Percentiles rank a stretch among this genome's conserved stretches.
These are phyloP conservation scores for Astyanax mexicanus DNA, from an alignment of 2,797 vertebrate genomes.

Conservation along the genomic window DNA sequence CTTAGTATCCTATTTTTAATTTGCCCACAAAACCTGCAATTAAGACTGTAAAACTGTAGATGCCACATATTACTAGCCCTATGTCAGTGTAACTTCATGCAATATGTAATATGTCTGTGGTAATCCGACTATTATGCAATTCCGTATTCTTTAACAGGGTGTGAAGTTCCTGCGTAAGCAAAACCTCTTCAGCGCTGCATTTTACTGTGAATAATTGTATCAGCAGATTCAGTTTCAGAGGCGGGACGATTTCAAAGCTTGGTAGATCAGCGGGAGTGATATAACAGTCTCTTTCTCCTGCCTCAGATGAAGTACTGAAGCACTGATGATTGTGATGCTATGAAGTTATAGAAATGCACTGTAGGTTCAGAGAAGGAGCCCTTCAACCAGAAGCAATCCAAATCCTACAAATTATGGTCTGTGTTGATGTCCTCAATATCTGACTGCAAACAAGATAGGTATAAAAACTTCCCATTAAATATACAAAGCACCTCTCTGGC, in stretches of 20 bases:
- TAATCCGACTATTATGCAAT: background rate
- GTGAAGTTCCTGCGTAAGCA: background rate
- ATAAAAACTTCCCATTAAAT: background rate
- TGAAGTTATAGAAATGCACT: conserved; percentile 28
- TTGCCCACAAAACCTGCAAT: too few species aligned
- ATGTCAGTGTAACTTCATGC: background rate
- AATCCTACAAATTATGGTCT: background rate
- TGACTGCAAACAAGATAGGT: background rate
- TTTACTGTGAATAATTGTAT: conserved; percentile 31
- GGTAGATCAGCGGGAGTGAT: conserved; percentile 14
- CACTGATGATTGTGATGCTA: conserved; percentile 52
- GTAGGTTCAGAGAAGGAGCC: background rate
- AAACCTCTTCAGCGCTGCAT: background rate
- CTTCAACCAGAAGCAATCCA: conserved; percentile 27
- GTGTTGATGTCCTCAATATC: background rate
- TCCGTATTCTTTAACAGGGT: background rate
- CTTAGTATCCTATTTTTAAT: too few species aligned
- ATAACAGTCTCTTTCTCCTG: conserved; percentile 21
- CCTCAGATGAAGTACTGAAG: conserved; percentile 48
- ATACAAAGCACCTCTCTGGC: background rate
- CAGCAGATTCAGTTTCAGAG: conserved; percentile 13
- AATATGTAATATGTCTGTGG: background rate
- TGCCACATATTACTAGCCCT: too few species aligned
- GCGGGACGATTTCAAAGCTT: conserved; percentile 1
- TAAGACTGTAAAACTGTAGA: too few species aligned